Conservation (phyloP, 2,113 vertebrate genomes). For the Crotalus horridus region DNA sequence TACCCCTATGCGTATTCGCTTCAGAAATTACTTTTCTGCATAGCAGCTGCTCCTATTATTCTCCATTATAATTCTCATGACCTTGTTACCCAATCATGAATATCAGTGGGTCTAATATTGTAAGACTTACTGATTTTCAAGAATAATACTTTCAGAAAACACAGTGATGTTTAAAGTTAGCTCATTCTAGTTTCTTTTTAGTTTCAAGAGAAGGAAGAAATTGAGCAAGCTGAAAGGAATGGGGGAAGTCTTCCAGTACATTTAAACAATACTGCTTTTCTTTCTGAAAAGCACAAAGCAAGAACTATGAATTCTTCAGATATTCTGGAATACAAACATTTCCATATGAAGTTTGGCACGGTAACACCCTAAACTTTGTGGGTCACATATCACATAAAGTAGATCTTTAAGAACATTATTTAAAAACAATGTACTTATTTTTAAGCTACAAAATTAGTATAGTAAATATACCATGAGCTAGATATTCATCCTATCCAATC, state of each 20-base stretch:
- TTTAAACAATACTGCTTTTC: constrained; percentile 70
- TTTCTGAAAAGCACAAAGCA: constrained; percentile 60
- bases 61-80: background rate
- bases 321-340: constrained; percentile 46
- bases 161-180: constrained; percentile 58
- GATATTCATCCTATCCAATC: background rate
- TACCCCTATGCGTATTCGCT: background rate
- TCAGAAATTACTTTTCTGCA: background rate
- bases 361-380: constrained; percentile 25
- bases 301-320: constrained; percentile 45
- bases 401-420: background rate
- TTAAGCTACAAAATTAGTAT: background rate
- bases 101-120: background rate
- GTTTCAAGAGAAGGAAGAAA: constrained; percentile 54
- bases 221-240: constrained; percentile 67
- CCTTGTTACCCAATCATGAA: background rate
- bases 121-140: constrained; percentile 60
- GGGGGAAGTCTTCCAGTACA: constrained; percentile 64
- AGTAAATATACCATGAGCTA: background rate
- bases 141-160: constrained; percentile 59
- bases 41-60: background rate
- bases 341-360: constrained; percentile 32
- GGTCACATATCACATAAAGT: background rate
- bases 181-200: constrained; percentile 63
- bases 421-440: background rate